These are phyloP conservation scores for Augiades crinisus DNA, from an alignment of 2,888 invertebrate species.

Conservation along the genomic window DNA sequence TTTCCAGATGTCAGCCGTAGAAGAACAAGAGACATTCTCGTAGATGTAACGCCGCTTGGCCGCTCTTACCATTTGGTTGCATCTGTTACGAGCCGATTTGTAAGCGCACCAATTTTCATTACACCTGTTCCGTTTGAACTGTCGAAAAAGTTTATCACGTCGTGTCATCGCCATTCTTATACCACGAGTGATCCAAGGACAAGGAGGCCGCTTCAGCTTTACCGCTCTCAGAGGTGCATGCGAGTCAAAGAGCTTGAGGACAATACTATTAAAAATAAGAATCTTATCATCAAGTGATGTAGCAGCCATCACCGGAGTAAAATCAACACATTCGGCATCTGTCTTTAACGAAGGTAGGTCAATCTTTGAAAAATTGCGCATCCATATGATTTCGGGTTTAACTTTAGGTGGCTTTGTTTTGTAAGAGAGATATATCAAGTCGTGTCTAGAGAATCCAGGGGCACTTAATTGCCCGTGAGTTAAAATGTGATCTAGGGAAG, in stretches of 20 bases:
- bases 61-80: no score
- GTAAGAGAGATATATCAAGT: background rate
- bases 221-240: background rate
- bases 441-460: background rate
- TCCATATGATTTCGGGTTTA: background rate
- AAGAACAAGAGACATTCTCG: no score
- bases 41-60: no score
- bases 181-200: background rate
- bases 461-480: background rate
- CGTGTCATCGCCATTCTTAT: slow-evolving; percentile 3
- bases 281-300: background rate
- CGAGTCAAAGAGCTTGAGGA: background rate
- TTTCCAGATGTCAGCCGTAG: background rate
- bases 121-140: background rate
- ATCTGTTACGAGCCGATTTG: no score
- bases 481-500: background rate
- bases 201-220: background rate
- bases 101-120: background rate
- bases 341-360: background rate
- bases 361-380: background rate
- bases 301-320: background rate
- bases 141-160: background rate
- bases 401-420: background rate
- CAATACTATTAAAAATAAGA: background rate
- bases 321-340: background rate